A percentile compares a stretch with the other conserved stretches of the same genome.
phyloP scores from a whole-genome alignment of 2,888 invertebrate genomes.

The Rhagonycha fulva region DNA sequence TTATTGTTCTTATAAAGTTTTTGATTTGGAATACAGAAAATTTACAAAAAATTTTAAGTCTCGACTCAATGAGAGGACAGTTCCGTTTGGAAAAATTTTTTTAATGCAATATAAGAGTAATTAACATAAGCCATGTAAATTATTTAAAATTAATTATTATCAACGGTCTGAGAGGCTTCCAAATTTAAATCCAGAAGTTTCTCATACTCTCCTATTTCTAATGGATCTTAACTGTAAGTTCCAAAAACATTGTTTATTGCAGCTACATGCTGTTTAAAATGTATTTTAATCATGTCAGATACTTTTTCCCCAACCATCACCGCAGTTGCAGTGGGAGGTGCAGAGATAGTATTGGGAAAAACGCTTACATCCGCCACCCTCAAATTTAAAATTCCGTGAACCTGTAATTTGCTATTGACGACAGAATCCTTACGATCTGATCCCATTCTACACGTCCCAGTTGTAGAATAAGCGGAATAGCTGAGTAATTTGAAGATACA shows the following conservation, averaged over 20 bases:
- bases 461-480: slow-evolving; percentile 67
- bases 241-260: neutral
- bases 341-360: slow-evolving; percentile 67
- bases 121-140: too few species aligned
- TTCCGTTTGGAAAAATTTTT: too few species aligned
- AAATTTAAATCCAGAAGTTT: too few species aligned
- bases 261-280: neutral
- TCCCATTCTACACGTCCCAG: slow-evolving; percentile 53
- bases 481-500: slow-evolving; percentile 60
- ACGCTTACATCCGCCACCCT: slow-evolving; percentile 72
- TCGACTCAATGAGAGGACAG: too few species aligned
- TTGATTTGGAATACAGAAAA: too few species aligned
- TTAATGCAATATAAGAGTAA: too few species aligned
- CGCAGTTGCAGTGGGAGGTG: slow-evolving; percentile 69
- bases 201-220: too few species aligned
- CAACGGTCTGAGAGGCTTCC: too few species aligned
- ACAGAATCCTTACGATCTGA: slow-evolving; percentile 46
- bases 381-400: slow-evolving; percentile 63
- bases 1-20: too few species aligned
- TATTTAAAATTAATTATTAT: too few species aligned
- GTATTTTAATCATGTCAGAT: slow-evolving; percentile 53
- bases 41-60: too few species aligned
- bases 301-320: slow-evolving; percentile 76
- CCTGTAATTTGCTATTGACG: slow-evolving; percentile 48
- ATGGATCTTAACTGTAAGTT: too few species aligned